Evolutionary conservation across 1,140 invertebrate genomes (phyloP), one percentile per base, ranked within the genome.

Genomic region (Ooceraea biroi): DNA sequence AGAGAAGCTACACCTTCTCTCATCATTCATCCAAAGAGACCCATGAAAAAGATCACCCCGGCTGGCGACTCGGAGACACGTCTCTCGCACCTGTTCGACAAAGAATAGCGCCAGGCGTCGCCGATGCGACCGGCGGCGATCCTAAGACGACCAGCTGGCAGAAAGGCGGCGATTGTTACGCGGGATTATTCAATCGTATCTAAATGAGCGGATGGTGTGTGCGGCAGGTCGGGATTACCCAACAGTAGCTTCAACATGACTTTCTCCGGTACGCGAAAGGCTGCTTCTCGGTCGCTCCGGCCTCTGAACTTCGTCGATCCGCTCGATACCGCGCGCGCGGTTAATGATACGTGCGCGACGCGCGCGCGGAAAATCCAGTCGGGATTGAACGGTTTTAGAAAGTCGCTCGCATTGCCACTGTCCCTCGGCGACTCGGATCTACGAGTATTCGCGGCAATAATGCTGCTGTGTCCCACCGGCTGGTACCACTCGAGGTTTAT

Each of bases 111-210:
- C 17, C 1, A 17, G 25, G 48, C 48, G 4, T 0, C 4, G 36
- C 11, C 17, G n/a, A 27, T 52, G 10, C 50, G 22, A 71, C 25
- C 25, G 36, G 27, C 36, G 36, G 36, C 5, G 58, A 66, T 27
- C 30, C 74, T 41, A 27, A 22, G 27, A 65, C 36, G 17, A 30
- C 44, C 19, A 36, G 36, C 36, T 36, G 17, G 74, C 50, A 69
- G 57, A 80, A 80, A 36, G 36, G 52, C 5, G 52, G 36, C 50
- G 52, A 80, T 80, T 80, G 65, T 80, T 71, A 69, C 41, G 76
- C 63, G 65, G 44, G 3, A 48, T 80, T 69, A 80, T 80, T 80
- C 25, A 69, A 80, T 80, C 65, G 50, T n/a, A 0, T 71, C 65
- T 80, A 80, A 80, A 55, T 17, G 48, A 19, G 11, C 63, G 50